Conservation (phyloP, 2,888 invertebrate genomes). For the Melieria crassipennis region DNA sequence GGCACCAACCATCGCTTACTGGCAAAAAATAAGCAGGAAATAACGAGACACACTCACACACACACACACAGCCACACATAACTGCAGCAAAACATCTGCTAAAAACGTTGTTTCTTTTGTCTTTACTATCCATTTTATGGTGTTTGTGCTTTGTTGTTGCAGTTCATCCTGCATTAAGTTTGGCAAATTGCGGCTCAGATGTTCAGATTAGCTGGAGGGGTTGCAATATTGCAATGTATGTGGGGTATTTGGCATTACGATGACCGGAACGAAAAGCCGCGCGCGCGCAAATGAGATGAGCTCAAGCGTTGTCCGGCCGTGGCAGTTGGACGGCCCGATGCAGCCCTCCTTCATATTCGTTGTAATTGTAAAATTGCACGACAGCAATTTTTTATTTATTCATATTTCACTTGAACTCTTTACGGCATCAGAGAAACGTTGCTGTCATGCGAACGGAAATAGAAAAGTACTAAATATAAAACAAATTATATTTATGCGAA, state of each 20-base stretch:
- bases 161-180: conserved; percentile 15
- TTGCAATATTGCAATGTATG: conserved; percentile 35
- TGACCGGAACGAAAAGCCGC: conserved; percentile 35
- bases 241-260: conserved; percentile 17
- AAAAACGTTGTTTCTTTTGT: conserved; percentile 29
- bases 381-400: background rate
- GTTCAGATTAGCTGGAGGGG: conserved; percentile 47
- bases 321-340: too few species aligned
- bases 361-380: background rate
- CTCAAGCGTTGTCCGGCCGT: background rate
- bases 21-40: conserved; percentile 44
- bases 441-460: background rate
- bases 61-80: conserved; percentile 29
- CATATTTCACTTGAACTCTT: background rate
- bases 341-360: too few species aligned
- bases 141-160: conserved; percentile 34
- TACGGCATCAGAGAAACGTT: too few species aligned
- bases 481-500: background rate
- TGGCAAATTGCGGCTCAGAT: conserved; percentile 45
- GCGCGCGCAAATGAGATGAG: conserved; percentile 34
- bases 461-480: background rate
- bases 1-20: conserved; percentile 17
- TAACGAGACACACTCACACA: conserved; percentile 41
- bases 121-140: conserved; percentile 26
- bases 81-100: conserved; percentile 45